These are phyloP conservation scores for Phaedon cochleariae DNA, from an alignment of 2,888 invertebrate species.

Conservation along the genomic window DNA sequence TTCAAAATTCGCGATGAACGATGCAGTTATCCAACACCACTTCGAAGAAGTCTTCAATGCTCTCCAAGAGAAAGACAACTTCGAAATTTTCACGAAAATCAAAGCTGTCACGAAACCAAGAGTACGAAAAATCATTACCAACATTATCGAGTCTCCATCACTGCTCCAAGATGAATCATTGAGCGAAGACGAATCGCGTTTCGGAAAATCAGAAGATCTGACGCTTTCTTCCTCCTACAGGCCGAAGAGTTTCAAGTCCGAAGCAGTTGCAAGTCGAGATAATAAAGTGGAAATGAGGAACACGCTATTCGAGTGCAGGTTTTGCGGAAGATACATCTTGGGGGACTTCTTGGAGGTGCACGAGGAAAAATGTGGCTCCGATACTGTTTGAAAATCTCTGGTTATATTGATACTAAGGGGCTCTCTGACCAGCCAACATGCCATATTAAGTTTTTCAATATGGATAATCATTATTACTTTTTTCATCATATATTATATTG, in stretches of 20 bases:
- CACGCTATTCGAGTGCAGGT: slow-evolving; percentile 36
- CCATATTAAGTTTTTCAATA: too few relatives aligned
- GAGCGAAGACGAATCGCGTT: neutral
- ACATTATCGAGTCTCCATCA: slow-evolving; percentile 24
- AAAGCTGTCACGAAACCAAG: slow-evolving; percentile 33
- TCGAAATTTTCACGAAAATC: slow-evolving; percentile 47
- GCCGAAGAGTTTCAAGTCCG: neutral
- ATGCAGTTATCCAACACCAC: slow-evolving; percentile 46
- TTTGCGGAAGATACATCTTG: slow-evolving; percentile 41
- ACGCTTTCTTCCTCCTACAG: slow-evolving; percentile 10
- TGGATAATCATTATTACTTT: too few relatives aligned
- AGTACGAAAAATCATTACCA: slow-evolving; percentile 42
- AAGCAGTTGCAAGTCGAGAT: neutral
- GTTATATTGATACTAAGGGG: too few relatives aligned
- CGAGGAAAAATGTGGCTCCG: slow-evolving; percentile 34
- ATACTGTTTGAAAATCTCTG: neutral
- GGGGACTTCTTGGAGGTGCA: slow-evolving; percentile 41
- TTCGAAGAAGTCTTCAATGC: slow-evolving; percentile 47
- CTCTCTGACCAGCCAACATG: too few relatives aligned
- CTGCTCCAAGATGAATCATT: neutral
- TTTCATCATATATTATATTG: too few relatives aligned
- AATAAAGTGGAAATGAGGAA: slow-evolving; percentile 27
- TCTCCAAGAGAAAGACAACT: slow-evolving; percentile 46
- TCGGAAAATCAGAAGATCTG: neutral
- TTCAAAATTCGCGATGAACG: slow-evolving; percentile 42